Evolutionary conservation across 2,888 invertebrate genomes (phyloP), one percentile per base, ranked within the genome.

Genomic region (Tanypteryx hageni): DNA sequence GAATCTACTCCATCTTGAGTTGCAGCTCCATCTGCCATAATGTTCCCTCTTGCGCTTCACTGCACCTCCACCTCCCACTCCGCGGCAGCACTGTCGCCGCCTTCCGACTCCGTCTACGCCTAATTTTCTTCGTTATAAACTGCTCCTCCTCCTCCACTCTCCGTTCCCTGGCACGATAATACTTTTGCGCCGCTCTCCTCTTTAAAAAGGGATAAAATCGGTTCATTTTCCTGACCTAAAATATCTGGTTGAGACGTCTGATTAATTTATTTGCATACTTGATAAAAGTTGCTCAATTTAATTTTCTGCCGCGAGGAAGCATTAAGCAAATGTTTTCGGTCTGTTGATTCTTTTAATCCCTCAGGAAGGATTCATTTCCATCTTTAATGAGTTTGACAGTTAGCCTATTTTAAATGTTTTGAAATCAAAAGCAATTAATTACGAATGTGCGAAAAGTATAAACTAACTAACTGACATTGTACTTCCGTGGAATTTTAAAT

Each of bases 191-290:
- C 44, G 44, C 5, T 44, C 44, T 44, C 10, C 76, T 11, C n/a
- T n/a, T 22, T 14, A n/a, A 11, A n/a, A 18, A 76, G 27, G 11
- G 10, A 27, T 76, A 44, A 68, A 83, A 89, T 68, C n/a, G 44
- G 61, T 68, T 64, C 89, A 44, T 64, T 64, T 83, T 57, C 83
- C 27, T 9, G 89, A 13, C 56, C 89, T n/a, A 68, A 89, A 89
- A 89, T 89, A 89, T 89, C 89, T 89, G 89, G 64, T 8, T 10
- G 64, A n/a, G 56, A 44, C 89, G 89, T 64, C 68, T 89, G 89
- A 89, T 89, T 89, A 89, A 89, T 89, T 89, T 89, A 89, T 89
- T 64, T 89, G 89, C 89, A 89, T 68, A 64, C 44, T 89, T 89
- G 89, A 68, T 68, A 89, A 89, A 89, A 89, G 64, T 89, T 31